These are phyloP conservation scores for Drosophila neoperkinsi DNA, from an alignment of 2,888 invertebrate genomes.

Conservation along the genomic window DNA sequence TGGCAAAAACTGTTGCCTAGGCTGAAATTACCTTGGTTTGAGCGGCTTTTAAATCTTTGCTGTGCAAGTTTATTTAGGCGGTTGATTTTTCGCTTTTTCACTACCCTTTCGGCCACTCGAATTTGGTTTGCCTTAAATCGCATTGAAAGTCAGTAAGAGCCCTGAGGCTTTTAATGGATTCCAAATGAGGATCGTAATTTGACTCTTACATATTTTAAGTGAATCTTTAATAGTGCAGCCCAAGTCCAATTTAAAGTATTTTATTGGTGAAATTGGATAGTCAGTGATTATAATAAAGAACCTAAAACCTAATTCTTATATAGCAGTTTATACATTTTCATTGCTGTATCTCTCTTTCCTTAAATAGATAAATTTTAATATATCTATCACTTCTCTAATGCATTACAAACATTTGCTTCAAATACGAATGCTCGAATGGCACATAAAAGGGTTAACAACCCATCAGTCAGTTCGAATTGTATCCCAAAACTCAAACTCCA, in stretches of 20 bases:
- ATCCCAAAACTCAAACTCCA: constrained; percentile 15
- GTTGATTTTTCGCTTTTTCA: constrained; percentile 45
- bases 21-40: constrained; percentile 72
- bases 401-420: constrained; percentile 24
- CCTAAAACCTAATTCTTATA: not conserved
- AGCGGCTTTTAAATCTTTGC: constrained; percentile 83
- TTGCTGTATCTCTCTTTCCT: not conserved
- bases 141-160: constrained; percentile 23
- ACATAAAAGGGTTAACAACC: constrained; percentile 56
- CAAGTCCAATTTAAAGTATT: not conserved
- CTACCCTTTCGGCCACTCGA: not conserved
- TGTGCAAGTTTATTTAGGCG: constrained; percentile 77
- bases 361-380: constrained; percentile 15
- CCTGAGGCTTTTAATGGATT: not conserved
- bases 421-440: constrained; percentile 31
- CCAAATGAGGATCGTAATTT: constrained; percentile 4
- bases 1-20: constrained; percentile 72
- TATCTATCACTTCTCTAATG: constrained; percentile 27
- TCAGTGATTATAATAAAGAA: not conserved
- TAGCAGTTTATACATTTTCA: not conserved
- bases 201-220: constrained; percentile 1
- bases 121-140: constrained; percentile 39
- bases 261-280: not conserved
- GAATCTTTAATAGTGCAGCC: not conserved
- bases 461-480: constrained; percentile 29